Evolutionary conservation across 2,797 vertebrate genomes (phyloP).

Genomic region (Muraenolepis orangiensis): DNA sequence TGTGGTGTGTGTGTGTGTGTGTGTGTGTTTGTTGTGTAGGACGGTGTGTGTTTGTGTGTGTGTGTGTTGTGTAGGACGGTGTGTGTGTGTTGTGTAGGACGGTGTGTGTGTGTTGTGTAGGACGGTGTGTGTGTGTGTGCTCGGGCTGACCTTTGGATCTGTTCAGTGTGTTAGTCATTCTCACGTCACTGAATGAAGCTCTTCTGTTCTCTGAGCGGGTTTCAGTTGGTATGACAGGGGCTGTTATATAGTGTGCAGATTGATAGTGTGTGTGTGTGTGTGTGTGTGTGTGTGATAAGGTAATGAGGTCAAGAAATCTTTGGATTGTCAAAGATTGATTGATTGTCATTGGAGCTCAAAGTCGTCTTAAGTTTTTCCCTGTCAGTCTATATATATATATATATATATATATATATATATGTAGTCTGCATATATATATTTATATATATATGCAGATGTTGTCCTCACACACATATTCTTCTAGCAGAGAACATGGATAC

Average conservation of each 20-base stretch:
- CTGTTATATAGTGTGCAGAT: too few relatives aligned
- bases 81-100: background rate
- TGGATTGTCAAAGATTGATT: too few relatives aligned
- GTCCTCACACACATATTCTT: background rate
- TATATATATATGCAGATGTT: background rate
- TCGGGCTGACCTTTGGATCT: background rate
- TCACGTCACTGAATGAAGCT: background rate
- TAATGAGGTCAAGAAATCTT: constrained; percentile 13
- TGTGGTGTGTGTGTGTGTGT: too few relatives aligned
- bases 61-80: too few relatives aligned
- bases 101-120: too few relatives aligned
- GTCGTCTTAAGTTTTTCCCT: constrained; percentile 39
- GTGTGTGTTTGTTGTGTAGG: too few relatives aligned
- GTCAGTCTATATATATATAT: background rate
- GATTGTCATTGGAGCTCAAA: constrained; percentile 60
- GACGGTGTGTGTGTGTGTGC: background rate
- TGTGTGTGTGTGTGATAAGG: background rate
- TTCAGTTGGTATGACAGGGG: background rate
- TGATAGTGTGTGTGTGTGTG: background rate
- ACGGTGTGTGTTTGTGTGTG: too few relatives aligned
- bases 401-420: background rate
- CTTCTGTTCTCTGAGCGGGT: background rate
- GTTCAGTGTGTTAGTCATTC: background rate
- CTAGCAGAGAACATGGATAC: background rate
- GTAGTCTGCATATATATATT: background rate